Base-by-base conservation (phyloP, 2,113 vertebrate genomes). In the Gymnogyps californianus region DNA sequence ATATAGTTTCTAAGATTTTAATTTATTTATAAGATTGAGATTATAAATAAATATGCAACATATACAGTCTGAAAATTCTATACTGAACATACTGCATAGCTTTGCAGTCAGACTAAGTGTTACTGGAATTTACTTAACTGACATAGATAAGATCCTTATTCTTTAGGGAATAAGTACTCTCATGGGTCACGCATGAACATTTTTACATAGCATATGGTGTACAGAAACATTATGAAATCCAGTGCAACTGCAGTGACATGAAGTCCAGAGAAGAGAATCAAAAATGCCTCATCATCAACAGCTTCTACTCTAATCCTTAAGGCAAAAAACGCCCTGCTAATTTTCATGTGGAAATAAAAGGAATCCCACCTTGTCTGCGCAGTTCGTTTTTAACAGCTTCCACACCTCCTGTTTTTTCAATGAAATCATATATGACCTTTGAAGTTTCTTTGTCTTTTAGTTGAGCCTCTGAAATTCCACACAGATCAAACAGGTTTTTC, bases 351-450 rank as follows among this genome's bases (percentile, higher is more conserved):
- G 51, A 94, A 91, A 69, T 95, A 65, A 88, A 85, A 83, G 9
- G 57, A 93, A 79, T 90, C 98, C 98, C 97, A 99, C 99, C 99
- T 98, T 99, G 99, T 95, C 99, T 98, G 93, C 99, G 98, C 70
- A 99, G 98, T 90, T 99, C 99, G 92, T 99, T 99, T 98, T 99
- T 99, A 55, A 99, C 99, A 16, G 99, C 99, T 98, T 99, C 99
- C 80, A 99, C 99, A 7, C 99, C 99, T 93, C 99, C 99, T 87
- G 99, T 99, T 98, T 99, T 99, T 98, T 99, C 99, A 91, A 99
- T 99, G 98, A 99, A 99, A 98, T 99, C 99, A 96, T 99, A 99
- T 97, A 99, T 99, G 97, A 99, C 99, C 98, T 99, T 99, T 75
- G 99, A 99, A 22, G 99, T 99, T 98, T 99, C 99, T 95, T 99